phyloP scores from a whole-genome alignment of 1,140 invertebrate genomes.

The Bilobella aurantiaca region DNA sequence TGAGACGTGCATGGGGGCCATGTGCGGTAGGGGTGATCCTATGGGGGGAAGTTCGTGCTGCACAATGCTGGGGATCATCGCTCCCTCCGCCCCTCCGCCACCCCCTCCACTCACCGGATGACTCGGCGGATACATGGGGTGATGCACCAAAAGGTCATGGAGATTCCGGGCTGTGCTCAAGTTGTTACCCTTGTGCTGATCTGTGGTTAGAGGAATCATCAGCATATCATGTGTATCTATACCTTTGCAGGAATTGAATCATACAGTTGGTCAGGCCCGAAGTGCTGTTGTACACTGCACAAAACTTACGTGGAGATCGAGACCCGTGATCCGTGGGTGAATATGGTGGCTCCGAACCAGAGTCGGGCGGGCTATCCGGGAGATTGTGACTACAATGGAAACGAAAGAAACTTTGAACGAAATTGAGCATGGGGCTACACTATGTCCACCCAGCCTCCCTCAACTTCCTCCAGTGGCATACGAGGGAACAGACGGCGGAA shows the following conservation, averaged over 20 bases:
- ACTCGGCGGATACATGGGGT: conserved; percentile 27
- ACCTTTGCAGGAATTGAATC: conserved; percentile 10
- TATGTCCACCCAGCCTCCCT: no score
- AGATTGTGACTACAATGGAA: conserved; percentile 58
- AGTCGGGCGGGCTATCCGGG: conserved; percentile 89
- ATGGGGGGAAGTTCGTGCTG: conserved; percentile 30
- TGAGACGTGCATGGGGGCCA: conserved; percentile 24
- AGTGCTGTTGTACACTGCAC: conserved; percentile 4
- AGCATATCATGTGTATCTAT: no score
- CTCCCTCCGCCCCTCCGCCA: no score
- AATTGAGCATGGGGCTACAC: no score
- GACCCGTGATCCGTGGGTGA: conserved; percentile 59
- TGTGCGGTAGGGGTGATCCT: conserved; percentile 29
- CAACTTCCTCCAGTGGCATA: no score
- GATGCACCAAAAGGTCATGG: conserved; percentile 31
- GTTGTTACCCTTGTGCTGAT: no score
- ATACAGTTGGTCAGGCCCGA: neutral
- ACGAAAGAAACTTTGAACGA: conserved; percentile 31
- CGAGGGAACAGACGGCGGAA: no score
- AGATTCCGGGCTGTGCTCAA: conserved; percentile 24
- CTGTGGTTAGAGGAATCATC: no score
- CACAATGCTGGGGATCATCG: conserved; percentile 18
- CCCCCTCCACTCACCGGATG: no score
- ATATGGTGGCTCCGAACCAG: conserved; percentile 85
- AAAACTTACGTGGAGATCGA: conserved; percentile 47